Evolutionary conservation across 1,140 invertebrate genomes (phyloP).

Genomic region (Tenebrio molitor): DNA sequence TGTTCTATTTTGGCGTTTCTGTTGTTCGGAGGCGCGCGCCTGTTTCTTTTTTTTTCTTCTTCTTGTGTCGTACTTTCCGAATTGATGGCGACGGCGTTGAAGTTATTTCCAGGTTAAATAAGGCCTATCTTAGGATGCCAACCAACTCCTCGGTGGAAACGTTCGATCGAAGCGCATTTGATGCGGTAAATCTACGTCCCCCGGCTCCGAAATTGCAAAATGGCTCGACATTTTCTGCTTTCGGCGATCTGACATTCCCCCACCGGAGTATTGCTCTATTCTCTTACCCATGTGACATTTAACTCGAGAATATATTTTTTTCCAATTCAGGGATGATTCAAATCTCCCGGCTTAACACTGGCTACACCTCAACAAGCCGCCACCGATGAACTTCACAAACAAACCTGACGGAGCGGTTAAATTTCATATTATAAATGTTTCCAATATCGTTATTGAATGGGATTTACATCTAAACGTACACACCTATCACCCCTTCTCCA

Average conservation of each 20-base stretch:
- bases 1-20: constrained; percentile 10
- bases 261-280: constrained; percentile 27
- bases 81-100: constrained; percentile 20
- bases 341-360: too few relatives aligned
- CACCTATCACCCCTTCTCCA: too few relatives aligned
- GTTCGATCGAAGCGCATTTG: constrained; percentile 49
- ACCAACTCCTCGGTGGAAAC: constrained; percentile 27
- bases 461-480: too few relatives aligned
- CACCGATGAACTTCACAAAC: too few relatives aligned
- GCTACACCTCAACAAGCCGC: too few relatives aligned
- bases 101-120: constrained; percentile 38
- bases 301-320: not conserved
- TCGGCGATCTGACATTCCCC: constrained; percentile 57
- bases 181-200: constrained; percentile 59
- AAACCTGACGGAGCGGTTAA: too few relatives aligned
- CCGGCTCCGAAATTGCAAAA: constrained; percentile 56
- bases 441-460: too few relatives aligned
- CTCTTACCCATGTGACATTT: constrained; percentile 27
- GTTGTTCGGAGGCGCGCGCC: not conserved
- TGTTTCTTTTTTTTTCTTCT: too few relatives aligned
- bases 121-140: constrained; percentile 19
- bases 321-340: too few relatives aligned
- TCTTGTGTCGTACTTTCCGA: constrained; percentile 23
- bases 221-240: constrained; percentile 58
- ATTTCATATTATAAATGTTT: too few relatives aligned